A percentile compares a stretch with the other conserved stretches of the same genome.
These are phyloP conservation scores for Cactoblastis cactorum DNA, from an alignment of 2,888 invertebrate species.

Conservation along the genomic window DNA sequence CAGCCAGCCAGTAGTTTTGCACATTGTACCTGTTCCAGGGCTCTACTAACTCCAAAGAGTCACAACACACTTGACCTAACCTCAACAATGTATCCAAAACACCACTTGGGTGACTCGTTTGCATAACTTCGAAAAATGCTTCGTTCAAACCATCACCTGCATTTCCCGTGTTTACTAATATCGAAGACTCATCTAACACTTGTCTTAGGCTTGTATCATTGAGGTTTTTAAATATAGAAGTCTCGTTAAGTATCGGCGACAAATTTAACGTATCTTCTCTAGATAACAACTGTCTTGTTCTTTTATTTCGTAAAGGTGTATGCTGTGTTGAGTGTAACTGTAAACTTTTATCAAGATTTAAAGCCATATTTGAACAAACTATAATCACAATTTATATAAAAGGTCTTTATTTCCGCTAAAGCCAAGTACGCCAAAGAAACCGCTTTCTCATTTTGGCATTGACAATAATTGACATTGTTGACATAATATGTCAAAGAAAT, in stretches of 20 bases:
- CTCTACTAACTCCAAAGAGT: conserved; percentile 76
- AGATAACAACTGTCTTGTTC: conserved; percentile 50
- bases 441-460: too few relatives aligned
- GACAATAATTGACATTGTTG: too few relatives aligned
- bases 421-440: too few relatives aligned
- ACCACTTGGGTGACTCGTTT: conserved; percentile 65
- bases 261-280: conserved; percentile 67
- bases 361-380: conserved; percentile 31
- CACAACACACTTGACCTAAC: conserved; percentile 82
- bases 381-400: too few relatives aligned
- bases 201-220: conserved; percentile 70
- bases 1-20: conserved; percentile 82
- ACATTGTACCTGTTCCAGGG: conserved; percentile 72
- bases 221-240: conserved; percentile 66
- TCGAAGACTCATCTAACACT: conserved; percentile 65
- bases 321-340: conserved; percentile 57
- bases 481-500: too few relatives aligned
- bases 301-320: conserved; percentile 57
- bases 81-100: conserved; percentile 81
- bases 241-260: conserved; percentile 68
- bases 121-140: conserved; percentile 71
- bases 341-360: conserved; percentile 53
- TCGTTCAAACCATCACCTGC: conserved; percentile 59
- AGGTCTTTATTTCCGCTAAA: too few relatives aligned
- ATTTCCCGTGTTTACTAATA: conserved; percentile 46